Percentiles rank a stretch among this genome's conserved stretches.
Evolutionary conservation across 2,797 vertebrate species (phyloP).

Genomic region (Acestrorhynchus altus): DNA sequence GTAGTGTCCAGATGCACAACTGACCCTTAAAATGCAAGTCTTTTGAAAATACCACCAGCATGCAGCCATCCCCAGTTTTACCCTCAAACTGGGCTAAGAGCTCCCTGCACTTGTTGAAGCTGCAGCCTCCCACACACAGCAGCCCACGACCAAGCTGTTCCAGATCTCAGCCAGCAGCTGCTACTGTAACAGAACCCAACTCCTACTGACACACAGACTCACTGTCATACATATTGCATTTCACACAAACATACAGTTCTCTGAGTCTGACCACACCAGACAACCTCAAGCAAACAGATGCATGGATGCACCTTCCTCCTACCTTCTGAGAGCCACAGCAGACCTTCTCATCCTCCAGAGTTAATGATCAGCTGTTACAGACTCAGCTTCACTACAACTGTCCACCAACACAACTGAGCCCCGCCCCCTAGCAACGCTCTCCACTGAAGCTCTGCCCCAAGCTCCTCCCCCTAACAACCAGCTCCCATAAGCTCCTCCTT

Average conservation of each 20-base stretch:
- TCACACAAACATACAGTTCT: background rate
- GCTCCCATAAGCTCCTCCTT: no score
- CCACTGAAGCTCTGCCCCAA: background rate
- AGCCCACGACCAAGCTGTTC: background rate
- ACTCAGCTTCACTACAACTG: constrained; percentile 6
- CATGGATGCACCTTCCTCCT: constrained; percentile 7
- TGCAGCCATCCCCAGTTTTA: background rate
- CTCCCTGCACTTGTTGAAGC: background rate
- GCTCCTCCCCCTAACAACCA: constrained; percentile 10
- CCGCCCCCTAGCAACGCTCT: background rate
- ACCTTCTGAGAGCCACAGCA: background rate
- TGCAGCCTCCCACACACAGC: background rate
- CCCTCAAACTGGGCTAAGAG: background rate
- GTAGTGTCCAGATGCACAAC: no score
- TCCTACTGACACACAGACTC: no score
- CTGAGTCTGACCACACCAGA: background rate
- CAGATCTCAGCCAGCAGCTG: background rate
- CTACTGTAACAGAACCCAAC: background rate
- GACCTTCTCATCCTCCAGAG: constrained; percentile 26
- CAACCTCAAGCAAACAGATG: background rate
- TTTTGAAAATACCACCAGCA: no score
- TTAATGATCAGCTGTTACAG: background rate
- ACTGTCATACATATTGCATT: background rate
- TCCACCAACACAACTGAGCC: constrained; percentile 21
- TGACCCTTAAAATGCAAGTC: no score